A percentile compares a stretch with the other conserved stretches of the same genome.
These are phyloP conservation scores for Heptranchias perlo DNA, from an alignment of 2,113 vertebrate species.

Conservation along the genomic window DNA sequence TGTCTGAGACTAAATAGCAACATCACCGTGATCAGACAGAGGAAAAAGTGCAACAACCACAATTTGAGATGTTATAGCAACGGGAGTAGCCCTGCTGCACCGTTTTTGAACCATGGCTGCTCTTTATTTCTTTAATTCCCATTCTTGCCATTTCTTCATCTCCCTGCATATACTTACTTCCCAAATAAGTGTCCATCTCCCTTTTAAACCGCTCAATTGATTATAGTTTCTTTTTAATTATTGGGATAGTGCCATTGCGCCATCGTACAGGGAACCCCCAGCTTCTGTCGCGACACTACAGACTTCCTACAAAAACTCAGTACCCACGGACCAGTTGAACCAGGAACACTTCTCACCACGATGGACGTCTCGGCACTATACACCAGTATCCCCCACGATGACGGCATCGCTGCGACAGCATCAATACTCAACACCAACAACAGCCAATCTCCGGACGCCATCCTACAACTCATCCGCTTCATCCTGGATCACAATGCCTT, in stretches of 20 bases:
- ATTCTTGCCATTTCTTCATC: not conserved
- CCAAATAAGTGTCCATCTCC: not conserved
- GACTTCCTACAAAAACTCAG: too few species aligned
- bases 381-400: too few species aligned
- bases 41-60: not conserved
- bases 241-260: not conserved
- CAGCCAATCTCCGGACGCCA: too few species aligned
- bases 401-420: too few species aligned
- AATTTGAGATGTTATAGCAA: not conserved
- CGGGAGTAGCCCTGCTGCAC: not conserved
- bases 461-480: too few species aligned
- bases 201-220: not conserved
- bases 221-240: slow-evolving; percentile 3
- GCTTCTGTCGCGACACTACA: too few species aligned
- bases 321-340: too few species aligned
- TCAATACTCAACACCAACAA: too few species aligned
- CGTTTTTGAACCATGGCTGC: not conserved
- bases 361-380: too few species aligned
- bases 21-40: not conserved
- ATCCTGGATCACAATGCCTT: too few species aligned
- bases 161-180: not conserved
- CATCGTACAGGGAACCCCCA: too few species aligned
- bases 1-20: not conserved
- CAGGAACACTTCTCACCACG: too few species aligned
- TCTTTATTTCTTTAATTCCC: not conserved